Base-by-base conservation (phyloP, 2,888 invertebrate genomes). In the Calephelis perditalis region DNA sequence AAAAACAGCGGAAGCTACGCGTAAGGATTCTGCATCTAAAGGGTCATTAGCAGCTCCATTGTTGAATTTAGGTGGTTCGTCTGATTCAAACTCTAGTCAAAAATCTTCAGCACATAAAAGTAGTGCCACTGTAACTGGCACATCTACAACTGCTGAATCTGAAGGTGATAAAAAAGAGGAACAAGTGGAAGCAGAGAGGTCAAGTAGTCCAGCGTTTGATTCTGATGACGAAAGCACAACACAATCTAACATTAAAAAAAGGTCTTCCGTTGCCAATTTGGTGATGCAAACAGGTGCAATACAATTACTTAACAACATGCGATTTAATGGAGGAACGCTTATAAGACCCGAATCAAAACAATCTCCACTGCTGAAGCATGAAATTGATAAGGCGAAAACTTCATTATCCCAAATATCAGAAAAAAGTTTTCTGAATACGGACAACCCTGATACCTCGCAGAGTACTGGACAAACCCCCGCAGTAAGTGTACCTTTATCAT, bases 171-270 rank as follows among this genome's bases (percentile, higher is more conserved):
- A 86, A 65, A 91, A 81, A 74, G 86, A 90, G 76, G 85, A 84
- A 68, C 89, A 87, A 67, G 84, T 90, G 9, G 92, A 95, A 75
- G 91, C 93, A 47, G 94, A 96, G 77, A 91, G 98, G 52, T 98
- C 98, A 0, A 98, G 98, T 74, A 98, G 98, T 78, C 94, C 97
- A 1, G 97, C 97, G 0, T 98, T 98, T 77, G 98, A 98, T 73
- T 98, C 98, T 0, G 98, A 98, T 76, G 98, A 98, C 65, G 98
- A 98, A 74, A 95, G 95, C 65, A 94, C 94, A 0, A 91, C 92
- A 0, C 93, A 92, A 65, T 84, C 91, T 0, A 92, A 91, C 61
- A 72, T 88, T 0, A 92, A 92, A 66, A 94, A 94, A 74, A 86
- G 94, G 55, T 92, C 94, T 0, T 94, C 94, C 0, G 89, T 94